phyloP scores from a whole-genome alignment of 2,888 invertebrate genomes.

The Priocnemis perturbator region DNA sequence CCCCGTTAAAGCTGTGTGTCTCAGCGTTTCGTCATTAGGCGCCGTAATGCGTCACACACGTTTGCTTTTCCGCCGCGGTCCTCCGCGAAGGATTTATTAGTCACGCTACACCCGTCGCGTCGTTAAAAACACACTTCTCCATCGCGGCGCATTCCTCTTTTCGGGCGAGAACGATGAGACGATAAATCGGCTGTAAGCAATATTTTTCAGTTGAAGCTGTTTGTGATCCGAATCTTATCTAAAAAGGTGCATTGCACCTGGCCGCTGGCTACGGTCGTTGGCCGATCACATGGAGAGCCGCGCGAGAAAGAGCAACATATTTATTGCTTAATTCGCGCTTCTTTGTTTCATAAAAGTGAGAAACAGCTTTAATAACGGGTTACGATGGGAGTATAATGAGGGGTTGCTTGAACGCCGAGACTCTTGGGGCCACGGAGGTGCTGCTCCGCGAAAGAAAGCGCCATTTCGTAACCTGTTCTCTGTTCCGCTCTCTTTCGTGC shows the following conservation, averaged over 20 bases:
- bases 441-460: constrained; percentile 42
- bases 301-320: constrained; percentile 47
- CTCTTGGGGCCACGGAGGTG: constrained; percentile 24
- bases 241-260: constrained; percentile 47
- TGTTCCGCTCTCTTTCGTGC: constrained; percentile 16
- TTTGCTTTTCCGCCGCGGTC: constrained; percentile 2
- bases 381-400: constrained; percentile 65
- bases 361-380: constrained; percentile 72
- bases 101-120: neutral
- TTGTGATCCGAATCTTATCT: constrained; percentile 34
- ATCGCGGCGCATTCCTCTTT: neutral
- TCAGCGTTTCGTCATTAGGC: constrained; percentile 28
- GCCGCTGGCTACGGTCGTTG: constrained; percentile 35
- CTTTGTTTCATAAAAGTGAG: constrained; percentile 74
- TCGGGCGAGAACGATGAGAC: neutral
- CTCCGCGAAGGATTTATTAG: neutral
- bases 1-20: constrained; percentile 30
- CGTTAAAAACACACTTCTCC: neutral
- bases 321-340: constrained; percentile 72
- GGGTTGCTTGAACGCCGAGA: constrained; percentile 60
- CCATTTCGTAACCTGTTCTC: constrained; percentile 54
- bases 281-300: constrained; percentile 27
- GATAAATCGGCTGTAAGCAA: neutral
- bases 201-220: neutral
- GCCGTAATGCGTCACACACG: constrained; percentile 18